Evolutionary conservation across 2,888 invertebrate genomes (phyloP).

Genomic region (Psylliodes chrysocephalus): DNA sequence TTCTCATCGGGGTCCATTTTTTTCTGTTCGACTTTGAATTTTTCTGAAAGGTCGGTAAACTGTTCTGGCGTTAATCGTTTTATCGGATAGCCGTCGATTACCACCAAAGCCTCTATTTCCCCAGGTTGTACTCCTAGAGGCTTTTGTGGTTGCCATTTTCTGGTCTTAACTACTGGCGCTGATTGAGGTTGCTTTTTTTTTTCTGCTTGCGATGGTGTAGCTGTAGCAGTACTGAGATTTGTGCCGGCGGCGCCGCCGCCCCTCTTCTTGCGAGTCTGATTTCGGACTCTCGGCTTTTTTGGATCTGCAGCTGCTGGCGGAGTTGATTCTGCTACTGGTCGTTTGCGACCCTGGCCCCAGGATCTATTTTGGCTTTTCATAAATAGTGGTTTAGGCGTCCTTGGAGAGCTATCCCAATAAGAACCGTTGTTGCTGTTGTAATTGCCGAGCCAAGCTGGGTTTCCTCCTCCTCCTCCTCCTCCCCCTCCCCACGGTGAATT

Average conservation of each 20-base stretch:
- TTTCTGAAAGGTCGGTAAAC: not conserved
- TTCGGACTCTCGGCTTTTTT: not conserved
- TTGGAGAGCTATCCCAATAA: too few relatives aligned
- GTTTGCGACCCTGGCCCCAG: too few relatives aligned
- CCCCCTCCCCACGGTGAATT: too few relatives aligned
- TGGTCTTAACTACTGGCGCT: not conserved
- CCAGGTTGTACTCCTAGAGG: not conserved
- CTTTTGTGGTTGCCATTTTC: not conserved
- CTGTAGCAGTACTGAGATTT: too few relatives aligned
- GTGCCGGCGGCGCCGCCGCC: not conserved
- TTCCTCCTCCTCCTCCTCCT: too few relatives aligned
- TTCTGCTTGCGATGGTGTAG: too few relatives aligned
- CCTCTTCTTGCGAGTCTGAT: not conserved
- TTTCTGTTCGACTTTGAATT: not conserved
- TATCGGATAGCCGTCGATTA: not conserved
- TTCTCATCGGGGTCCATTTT: not conserved
- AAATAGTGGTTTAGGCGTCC: too few relatives aligned
- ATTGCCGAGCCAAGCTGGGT: slow-evolving; percentile 10
- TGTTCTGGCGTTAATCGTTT: not conserved
- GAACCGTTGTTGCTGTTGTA: too few relatives aligned
- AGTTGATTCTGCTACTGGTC: too few relatives aligned
- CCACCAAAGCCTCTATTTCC: not conserved
- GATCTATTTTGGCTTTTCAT: too few relatives aligned
- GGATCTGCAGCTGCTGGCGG: too few relatives aligned
- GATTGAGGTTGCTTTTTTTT: too few relatives aligned